Percentiles rank a stretch among this genome's conserved stretches.
Conservation (phyloP, 2,888 invertebrate species). For the Leptinotarsa peninsularis region DNA sequence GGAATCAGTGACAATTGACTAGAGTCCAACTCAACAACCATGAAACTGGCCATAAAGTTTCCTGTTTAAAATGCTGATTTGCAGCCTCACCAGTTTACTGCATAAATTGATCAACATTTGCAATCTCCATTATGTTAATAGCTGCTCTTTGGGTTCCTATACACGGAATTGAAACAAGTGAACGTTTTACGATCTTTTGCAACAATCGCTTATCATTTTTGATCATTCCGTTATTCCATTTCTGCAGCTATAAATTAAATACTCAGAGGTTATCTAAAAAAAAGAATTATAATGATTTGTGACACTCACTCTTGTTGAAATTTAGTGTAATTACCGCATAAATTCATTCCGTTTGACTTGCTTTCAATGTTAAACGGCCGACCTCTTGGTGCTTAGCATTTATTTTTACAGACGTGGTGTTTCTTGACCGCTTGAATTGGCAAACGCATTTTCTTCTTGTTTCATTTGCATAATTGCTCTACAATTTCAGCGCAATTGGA, state of each 20-base stretch:
- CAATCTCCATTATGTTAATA: slow-evolving; percentile 12
- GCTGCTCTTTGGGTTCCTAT: slow-evolving; percentile 29
- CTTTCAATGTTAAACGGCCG: slow-evolving; percentile 28
- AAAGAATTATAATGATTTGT: slow-evolving; percentile 31
- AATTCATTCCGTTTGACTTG: slow-evolving; percentile 33
- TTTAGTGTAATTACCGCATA: slow-evolving; percentile 32
- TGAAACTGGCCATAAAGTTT: neutral
- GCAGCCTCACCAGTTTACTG: neutral
- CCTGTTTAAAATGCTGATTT: neutral
- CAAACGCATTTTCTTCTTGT: slow-evolving; percentile 15
- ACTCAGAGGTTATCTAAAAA: slow-evolving; percentile 3
- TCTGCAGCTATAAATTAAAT: slow-evolving; percentile 16
- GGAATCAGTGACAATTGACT: too few relatives aligned
- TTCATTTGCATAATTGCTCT: slow-evolving; percentile 14
- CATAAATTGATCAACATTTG: slow-evolving; percentile 25
- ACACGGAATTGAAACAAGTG: slow-evolving; percentile 30
- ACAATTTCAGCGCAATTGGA: slow-evolving; percentile 23
- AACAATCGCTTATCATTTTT: slow-evolving; percentile 10
- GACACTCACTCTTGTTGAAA: slow-evolving; percentile 34
- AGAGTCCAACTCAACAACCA: neutral
- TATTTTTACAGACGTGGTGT: slow-evolving; percentile 31
- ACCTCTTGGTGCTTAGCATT: slow-evolving; percentile 28
- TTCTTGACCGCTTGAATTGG: slow-evolving; percentile 17
- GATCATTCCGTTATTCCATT: slow-evolving; percentile 11
- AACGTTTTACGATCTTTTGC: slow-evolving; percentile 36